Evolutionary conservation across 2,113 vertebrate genomes (phyloP).

Genomic region (Bostrychus sinensis): DNA sequence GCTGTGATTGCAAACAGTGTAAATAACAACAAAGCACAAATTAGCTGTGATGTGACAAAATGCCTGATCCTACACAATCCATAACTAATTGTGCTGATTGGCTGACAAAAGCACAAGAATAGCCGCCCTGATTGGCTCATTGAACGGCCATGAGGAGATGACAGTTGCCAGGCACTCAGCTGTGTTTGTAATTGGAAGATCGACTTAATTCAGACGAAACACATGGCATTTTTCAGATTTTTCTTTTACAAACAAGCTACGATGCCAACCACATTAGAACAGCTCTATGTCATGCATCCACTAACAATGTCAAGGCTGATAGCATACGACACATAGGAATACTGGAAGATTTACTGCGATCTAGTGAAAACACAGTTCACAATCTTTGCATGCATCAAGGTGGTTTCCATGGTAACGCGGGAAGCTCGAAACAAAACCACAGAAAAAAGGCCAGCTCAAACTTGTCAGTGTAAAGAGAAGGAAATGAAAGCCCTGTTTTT

Average conservation of each 20-base stretch:
- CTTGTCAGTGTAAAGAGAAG: background rate
- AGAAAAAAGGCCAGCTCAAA: background rate
- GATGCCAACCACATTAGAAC: too few relatives aligned
- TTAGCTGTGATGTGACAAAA: background rate
- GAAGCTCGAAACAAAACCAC: background rate
- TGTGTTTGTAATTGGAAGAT: conserved; percentile 6
- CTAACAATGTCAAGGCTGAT: background rate
- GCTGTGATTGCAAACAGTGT: too few relatives aligned
- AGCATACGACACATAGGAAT: background rate
- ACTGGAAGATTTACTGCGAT: background rate
- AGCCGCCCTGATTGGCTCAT: conserved; percentile 3
- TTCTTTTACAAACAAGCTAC: background rate
- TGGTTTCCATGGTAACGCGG: conserved; percentile 34
- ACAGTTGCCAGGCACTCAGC: conserved; percentile 23
- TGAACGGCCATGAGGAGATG: background rate
- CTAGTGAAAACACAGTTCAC: conserved; percentile 11
- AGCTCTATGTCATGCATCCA: too few relatives aligned
- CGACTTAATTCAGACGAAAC: conserved; percentile 2
- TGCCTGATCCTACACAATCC: background rate
- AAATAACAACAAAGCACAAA: background rate
- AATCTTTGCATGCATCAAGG: conserved; percentile 23
- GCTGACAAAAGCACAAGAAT: background rate
- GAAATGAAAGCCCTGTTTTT: conserved; percentile 8
- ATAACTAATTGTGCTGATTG: background rate
- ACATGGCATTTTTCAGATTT: background rate